Evolutionary conservation across 2,888 invertebrate species (phyloP), one percentile per base, ranked within the genome.

Genomic region (Heliconius cydno): DNA sequence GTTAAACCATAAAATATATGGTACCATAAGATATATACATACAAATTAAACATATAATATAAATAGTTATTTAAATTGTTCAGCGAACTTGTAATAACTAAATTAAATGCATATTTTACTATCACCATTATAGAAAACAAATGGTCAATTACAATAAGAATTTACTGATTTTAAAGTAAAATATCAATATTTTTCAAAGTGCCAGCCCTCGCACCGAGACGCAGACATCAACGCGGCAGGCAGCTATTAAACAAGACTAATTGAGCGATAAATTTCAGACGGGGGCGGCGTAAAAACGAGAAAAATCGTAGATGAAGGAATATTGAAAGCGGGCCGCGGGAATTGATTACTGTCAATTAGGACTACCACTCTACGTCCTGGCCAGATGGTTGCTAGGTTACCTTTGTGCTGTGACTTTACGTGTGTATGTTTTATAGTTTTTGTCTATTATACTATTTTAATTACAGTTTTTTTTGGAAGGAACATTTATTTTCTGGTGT

Each of bases 231-330:
- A 92, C 92, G 91, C 92, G 92, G 94, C 94, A 92, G 94, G 94
- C 94, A 91, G 94, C 95, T 95, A 95, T 95, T 95, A 95, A 95
- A 95, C 94, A 95, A 95, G 95, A 95, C 95, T 95, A 95, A 95
- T 95, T 95, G 95, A 95, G 95, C 95, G 94, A 95, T 95, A 95
- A 95, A 95, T 95, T 94, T 93, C 90, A 92, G 93, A 91, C 92
- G 92, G 90, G 92, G 90, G 90, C 92, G 92, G 91, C 91, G 91
- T 92, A 94, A 94, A 93, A 93, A 93, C 92, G 91, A 92, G 93
- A 93, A 90, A 90, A 91, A 91, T 92, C 88, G 88, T 89, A 89
- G 90, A 88, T 88, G 90, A 89, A 87, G 94, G 94, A 94, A 94
- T 94, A 94, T 95, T 94, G 94, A 95, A 94, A 94, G 94, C 92